A percentile compares a stretch with the other conserved stretches of the same genome.
phyloP scores from a whole-genome alignment of 2,888 invertebrate species.

The Monochamus alternatus region DNA sequence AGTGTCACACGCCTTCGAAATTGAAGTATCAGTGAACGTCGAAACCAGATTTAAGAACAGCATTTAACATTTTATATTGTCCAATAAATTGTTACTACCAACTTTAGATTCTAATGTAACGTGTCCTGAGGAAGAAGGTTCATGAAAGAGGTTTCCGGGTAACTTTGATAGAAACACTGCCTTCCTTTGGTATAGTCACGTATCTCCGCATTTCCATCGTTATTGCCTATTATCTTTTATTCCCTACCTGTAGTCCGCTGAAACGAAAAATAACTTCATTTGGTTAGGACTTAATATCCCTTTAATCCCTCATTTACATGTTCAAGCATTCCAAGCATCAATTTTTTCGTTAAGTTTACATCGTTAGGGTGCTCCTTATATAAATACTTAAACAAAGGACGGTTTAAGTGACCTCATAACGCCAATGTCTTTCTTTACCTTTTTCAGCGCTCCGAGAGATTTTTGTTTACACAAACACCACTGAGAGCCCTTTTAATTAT shows the following conservation, averaged over 20 bases:
- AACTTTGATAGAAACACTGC: constrained; percentile 48
- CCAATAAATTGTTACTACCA: no score
- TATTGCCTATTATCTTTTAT: constrained; percentile 64
- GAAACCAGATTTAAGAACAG: no score
- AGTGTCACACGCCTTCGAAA: no score
- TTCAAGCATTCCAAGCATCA: constrained; percentile 45
- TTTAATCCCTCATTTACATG: constrained; percentile 57
- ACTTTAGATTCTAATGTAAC: neutral
- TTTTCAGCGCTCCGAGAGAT: neutral
- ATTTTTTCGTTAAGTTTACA: constrained; percentile 49
- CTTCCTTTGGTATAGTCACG: constrained; percentile 54
- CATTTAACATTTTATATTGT: no score
- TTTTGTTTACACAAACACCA: no score
- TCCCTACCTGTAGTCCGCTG: constrained; percentile 59
- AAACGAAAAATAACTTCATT: constrained; percentile 59
- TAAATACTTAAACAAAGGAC: constrained; percentile 17
- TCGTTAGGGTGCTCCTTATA: constrained; percentile 4
- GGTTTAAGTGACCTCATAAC: neutral
- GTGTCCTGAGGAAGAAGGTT: neutral
- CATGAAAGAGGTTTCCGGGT: constrained; percentile 14
- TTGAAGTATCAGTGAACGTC: no score
- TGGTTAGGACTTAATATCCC: constrained; percentile 56
- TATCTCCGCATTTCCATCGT: constrained; percentile 63
- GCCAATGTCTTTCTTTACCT: neutral
- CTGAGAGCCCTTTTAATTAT: no score